Percentiles rank a stretch among this genome's conserved stretches.
Conservation (phyloP, 2,888 invertebrate genomes). For the Papilio gigon region DNA sequence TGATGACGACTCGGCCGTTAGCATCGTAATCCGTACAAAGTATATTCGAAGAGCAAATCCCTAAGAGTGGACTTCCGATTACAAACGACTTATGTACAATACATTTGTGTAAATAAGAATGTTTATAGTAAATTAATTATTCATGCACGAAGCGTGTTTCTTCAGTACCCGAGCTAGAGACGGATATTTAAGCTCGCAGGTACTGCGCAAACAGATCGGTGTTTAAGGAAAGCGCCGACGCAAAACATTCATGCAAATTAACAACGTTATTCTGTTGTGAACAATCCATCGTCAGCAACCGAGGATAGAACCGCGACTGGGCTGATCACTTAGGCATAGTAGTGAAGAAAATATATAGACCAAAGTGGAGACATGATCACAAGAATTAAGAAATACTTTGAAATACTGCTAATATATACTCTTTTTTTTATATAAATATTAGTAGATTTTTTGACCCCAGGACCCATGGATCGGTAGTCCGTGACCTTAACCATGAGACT, state of each 20-base stretch:
- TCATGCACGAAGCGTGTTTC: slow-evolving; percentile 20
- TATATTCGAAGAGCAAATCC: neutral
- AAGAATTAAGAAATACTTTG: no score
- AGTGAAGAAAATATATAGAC: no score
- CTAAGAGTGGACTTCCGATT: neutral
- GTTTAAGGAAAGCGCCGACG: slow-evolving; percentile 28
- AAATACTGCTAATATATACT: no score
- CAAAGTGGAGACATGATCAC: no score
- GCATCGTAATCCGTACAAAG: neutral
- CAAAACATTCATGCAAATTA: slow-evolving; percentile 32
- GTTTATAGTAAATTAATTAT: slow-evolving; percentile 27
- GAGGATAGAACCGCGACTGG: no score
- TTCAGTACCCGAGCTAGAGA: slow-evolving; percentile 12
- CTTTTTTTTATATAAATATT: no score
- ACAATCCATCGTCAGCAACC: no score
- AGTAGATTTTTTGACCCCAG: no score
- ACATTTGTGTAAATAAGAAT: slow-evolving; percentile 1
- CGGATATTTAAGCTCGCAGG: slow-evolving; percentile 24
- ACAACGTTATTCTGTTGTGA: slow-evolving; percentile 31
- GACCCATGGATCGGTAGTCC: no score
- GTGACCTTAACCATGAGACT: no score
- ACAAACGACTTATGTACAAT: neutral
- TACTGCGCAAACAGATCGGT: slow-evolving; percentile 19
- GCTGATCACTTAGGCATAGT: no score
- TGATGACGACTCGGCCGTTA: no score